Conservation (phyloP, 92 coral and sea anemone species). For the Pocillopora grandis region DNA sequence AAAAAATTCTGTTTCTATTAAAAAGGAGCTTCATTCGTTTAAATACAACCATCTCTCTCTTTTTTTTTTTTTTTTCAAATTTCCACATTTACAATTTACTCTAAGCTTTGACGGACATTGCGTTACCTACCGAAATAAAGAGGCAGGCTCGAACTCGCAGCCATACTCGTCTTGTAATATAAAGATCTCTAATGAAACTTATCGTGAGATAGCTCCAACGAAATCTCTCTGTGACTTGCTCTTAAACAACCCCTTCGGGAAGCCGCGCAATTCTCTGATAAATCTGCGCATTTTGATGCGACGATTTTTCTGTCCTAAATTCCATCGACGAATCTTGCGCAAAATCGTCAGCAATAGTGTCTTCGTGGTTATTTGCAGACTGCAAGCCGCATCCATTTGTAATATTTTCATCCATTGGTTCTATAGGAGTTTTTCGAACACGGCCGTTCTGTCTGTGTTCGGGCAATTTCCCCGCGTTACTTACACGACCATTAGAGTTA, state of each 20-base stretch:
- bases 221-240: neutral
- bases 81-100: too few relatives aligned
- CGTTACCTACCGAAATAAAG: too few relatives aligned
- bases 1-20: too few relatives aligned
- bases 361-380: neutral
- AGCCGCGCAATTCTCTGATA: neutral
- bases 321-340: neutral
- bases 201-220: too few relatives aligned
- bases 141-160: too few relatives aligned
- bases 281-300: neutral
- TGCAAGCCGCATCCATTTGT: neutral
- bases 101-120: too few relatives aligned
- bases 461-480: neutral
- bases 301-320: neutral
- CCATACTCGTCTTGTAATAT: too few relatives aligned
- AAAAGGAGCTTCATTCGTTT: too few relatives aligned
- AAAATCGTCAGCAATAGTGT: neutral
- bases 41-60: too few relatives aligned
- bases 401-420: neutral
- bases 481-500: neutral
- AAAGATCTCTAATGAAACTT: too few relatives aligned
- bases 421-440: neutral
- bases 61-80: too few relatives aligned
- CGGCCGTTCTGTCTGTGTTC: constrained; percentile 22
- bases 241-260: neutral